Conservation (phyloP, 2,797 vertebrate species). For the Paguma larvata region DNA sequence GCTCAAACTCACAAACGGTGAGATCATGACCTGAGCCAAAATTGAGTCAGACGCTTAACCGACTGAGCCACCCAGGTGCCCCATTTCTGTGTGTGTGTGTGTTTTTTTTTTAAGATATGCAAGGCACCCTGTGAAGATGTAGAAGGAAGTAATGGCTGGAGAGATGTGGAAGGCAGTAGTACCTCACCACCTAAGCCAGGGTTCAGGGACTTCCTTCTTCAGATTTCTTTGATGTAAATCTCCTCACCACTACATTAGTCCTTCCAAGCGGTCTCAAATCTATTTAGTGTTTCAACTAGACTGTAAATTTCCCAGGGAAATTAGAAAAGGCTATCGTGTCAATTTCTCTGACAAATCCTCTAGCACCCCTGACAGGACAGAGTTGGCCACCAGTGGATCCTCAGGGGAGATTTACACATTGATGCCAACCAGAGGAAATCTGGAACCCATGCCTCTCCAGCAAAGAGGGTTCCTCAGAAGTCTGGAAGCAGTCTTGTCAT, state of each 20-base stretch:
- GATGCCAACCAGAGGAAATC: not conserved
- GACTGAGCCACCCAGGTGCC: too few species aligned
- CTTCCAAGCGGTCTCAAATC: not conserved
- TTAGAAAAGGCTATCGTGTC: not conserved
- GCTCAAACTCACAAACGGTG: too few species aligned
- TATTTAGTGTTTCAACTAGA: not conserved
- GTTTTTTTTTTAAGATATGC: slow-evolving; percentile 1
- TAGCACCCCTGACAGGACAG: not conserved
- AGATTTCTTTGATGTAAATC: not conserved
- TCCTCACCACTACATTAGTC: not conserved
- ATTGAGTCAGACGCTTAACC: too few species aligned
- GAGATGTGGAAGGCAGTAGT: not conserved
- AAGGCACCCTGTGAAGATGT: not conserved
- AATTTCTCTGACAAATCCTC: not conserved
- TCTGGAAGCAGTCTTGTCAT: not conserved
- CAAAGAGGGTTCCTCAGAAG: not conserved
- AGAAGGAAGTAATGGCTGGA: not conserved
- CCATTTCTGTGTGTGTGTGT: too few species aligned
- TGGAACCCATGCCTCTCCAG: not conserved
- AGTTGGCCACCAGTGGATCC: too few species aligned
- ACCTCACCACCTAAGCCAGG: not conserved
- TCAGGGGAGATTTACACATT: not conserved
- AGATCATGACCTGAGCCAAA: too few species aligned
- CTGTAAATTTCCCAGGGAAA: not conserved
- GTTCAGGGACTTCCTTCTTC: not conserved